Conservation (phyloP, 2,113 vertebrate species). For the Pelobates fuscus region DNA sequence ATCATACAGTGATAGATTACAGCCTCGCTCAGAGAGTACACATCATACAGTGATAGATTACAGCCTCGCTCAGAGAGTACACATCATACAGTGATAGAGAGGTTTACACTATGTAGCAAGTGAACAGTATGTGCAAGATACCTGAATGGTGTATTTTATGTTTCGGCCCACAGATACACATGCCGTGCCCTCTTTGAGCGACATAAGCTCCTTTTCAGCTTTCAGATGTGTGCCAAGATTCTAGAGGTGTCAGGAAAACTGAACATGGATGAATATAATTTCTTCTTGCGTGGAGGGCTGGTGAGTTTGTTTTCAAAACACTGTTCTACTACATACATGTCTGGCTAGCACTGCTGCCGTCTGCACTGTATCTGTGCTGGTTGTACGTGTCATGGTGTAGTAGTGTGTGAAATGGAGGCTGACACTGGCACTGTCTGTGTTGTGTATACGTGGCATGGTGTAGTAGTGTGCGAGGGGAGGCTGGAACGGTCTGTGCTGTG, state of each 20-base stretch:
- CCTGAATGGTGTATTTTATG: background rate
- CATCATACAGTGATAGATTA: too few species aligned
- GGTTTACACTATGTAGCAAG: too few species aligned
- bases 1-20: too few species aligned
- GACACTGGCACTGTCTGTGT: background rate
- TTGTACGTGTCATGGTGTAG: background rate
- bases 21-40: too few species aligned
- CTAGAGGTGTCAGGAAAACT: conserved; percentile 79
- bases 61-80: too few species aligned
- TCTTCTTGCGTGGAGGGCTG: conserved; percentile 84
- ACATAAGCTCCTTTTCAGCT: conserved; percentile 89
- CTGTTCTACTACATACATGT: background rate
- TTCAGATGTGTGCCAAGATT: conserved; percentile 87
- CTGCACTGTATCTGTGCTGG: background rate
- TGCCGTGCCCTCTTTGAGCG: conserved; percentile 84
- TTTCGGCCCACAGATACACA: conserved; percentile 68
- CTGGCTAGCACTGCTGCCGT: background rate
- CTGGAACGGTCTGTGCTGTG: background rate
- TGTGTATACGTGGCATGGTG: background rate
- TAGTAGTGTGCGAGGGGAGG: conserved; percentile 1
- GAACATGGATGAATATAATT: conserved; percentile 85
- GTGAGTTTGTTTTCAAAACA: conserved; percentile 70
- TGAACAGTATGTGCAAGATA: too few species aligned
- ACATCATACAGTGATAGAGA: too few species aligned
- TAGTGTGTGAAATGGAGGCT: background rate